phyloP scores from a whole-genome alignment of 2,888 invertebrate genomes.

The Macrosiphum euphorbiae region DNA sequence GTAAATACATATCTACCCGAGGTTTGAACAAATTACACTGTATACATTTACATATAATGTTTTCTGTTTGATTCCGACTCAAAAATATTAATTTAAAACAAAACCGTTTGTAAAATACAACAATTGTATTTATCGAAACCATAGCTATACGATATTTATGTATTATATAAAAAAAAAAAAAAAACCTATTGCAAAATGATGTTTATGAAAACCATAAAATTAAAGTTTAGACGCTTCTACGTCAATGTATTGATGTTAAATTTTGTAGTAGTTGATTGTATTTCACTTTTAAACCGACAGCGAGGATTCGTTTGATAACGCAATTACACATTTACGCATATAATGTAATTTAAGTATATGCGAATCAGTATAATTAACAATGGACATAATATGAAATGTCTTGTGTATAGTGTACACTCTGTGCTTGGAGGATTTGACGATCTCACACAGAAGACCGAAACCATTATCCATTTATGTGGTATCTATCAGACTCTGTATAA shows the following conservation, averaged over 20 bases:
- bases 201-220: neutral
- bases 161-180: neutral
- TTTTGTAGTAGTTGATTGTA: neutral
- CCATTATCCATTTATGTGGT: neutral
- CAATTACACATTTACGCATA: neutral
- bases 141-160: neutral
- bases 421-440: neutral
- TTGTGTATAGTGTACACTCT: neutral
- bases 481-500: neutral
- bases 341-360: neutral
- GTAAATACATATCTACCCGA: neutral
- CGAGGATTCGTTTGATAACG: neutral
- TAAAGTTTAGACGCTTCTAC: neutral
- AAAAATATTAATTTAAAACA: neutral
- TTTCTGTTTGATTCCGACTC: neutral
- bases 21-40: neutral
- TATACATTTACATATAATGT: too few relatives aligned
- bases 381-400: neutral
- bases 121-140: neutral
- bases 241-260: neutral
- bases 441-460: neutral
- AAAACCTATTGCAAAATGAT: neutral
- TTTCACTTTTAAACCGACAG: neutral
- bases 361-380: neutral
- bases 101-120: conserved; percentile 1